phyloP scores from a whole-genome alignment of 2,113 vertebrate genomes.

The Hystrix cristata region DNA sequence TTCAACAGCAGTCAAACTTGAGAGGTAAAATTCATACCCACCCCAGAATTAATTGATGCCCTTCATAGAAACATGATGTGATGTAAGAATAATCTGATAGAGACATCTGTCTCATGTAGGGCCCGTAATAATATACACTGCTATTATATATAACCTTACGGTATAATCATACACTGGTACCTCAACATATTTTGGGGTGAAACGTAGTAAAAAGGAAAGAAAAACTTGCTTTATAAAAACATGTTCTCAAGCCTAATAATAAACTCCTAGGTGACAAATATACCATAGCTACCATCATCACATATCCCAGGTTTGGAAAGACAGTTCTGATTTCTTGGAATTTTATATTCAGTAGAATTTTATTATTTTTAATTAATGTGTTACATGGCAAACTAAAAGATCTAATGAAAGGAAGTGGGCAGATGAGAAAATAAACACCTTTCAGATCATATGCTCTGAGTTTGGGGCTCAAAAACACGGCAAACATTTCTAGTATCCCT shows the following conservation, averaged over 20 bases:
- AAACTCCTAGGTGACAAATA: conserved; percentile 18
- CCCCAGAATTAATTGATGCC: conserved; percentile 47
- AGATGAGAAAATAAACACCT: conserved; percentile 30
- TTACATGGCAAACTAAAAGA: not conserved
- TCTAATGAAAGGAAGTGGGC: not conserved
- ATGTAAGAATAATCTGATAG: conserved; percentile 50
- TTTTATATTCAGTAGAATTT: not conserved
- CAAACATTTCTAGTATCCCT: not conserved
- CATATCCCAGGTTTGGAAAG: not conserved
- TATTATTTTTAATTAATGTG: not conserved
- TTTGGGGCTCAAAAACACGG: not conserved
- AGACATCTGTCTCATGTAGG: conserved; percentile 52
- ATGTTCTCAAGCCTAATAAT: not conserved
- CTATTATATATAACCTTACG: not conserved
- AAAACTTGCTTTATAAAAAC: conserved; percentile 18
- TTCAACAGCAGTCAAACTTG: not conserved
- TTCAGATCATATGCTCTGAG: conserved; percentile 20
- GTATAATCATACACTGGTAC: not conserved
- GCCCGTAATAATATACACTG: not conserved
- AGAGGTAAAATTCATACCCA: not conserved
- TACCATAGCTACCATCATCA: not conserved
- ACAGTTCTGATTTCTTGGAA: conserved; percentile 1
- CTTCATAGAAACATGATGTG: not conserved
- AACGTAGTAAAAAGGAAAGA: conserved; percentile 33
- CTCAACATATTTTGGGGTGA: not conserved